phyloP scores from a whole-genome alignment of 2,113 vertebrate genomes.

The Etheostoma spectabile region DNA sequence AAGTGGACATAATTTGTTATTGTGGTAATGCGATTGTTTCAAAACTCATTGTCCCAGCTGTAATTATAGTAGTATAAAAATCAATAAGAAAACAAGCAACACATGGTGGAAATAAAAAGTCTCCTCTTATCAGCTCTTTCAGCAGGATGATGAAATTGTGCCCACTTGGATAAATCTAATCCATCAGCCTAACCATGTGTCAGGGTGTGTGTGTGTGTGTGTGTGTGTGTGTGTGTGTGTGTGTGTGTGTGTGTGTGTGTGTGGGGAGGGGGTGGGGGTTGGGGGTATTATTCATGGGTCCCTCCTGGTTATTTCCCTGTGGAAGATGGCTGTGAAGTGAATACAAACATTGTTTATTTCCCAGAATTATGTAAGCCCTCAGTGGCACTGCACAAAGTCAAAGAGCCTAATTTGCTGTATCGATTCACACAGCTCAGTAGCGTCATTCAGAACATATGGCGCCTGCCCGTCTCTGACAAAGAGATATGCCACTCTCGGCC shows the following conservation, averaged over 20 bases:
- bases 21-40: slow-evolving; percentile 40
- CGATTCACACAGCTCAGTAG: slow-evolving; percentile 58
- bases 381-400: slow-evolving; percentile 72
- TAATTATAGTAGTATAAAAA: slow-evolving; percentile 60
- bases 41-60: slow-evolving; percentile 46
- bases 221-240: background rate
- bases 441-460: slow-evolving; percentile 55
- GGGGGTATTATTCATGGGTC: slow-evolving; percentile 77
- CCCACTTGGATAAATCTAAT: slow-evolving; percentile 76
- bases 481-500: slow-evolving; percentile 51
- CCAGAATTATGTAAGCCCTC: slow-evolving; percentile 74
- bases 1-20: slow-evolving; percentile 3
- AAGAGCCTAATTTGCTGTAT: slow-evolving; percentile 75
- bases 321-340: slow-evolving; percentile 79
- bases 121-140: slow-evolving; percentile 52
- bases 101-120: slow-evolving; percentile 38
- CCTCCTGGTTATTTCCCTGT: slow-evolving; percentile 78
- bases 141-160: slow-evolving; percentile 57
- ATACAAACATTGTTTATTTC: slow-evolving; percentile 77
- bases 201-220: background rate
- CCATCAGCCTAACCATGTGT: slow-evolving; percentile 69
- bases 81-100: slow-evolving; percentile 58
- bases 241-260: background rate
- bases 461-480: slow-evolving; percentile 56
- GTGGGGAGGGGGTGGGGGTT: background rate